Evolutionary conservation across 2,888 invertebrate species (phyloP).

Genomic region (Hirtodrosophila cameraria): DNA sequence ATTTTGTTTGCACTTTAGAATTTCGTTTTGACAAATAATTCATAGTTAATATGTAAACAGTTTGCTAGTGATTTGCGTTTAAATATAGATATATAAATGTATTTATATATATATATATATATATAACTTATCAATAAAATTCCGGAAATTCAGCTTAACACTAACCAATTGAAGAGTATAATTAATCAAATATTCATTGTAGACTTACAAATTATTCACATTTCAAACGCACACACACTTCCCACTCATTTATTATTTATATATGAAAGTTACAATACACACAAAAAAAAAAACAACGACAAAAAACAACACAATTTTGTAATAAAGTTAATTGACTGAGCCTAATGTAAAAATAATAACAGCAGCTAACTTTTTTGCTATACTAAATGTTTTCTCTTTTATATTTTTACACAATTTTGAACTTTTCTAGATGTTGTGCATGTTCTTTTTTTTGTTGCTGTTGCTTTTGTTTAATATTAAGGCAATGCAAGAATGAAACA

Average conservation of each 20-base stretch:
- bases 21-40: too few species aligned
- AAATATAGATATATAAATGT: too few species aligned
- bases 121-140: too few species aligned
- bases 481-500: constrained; percentile 21
- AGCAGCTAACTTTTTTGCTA: constrained; percentile 5
- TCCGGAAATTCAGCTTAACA: too few species aligned
- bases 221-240: constrained; percentile 10
- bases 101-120: too few species aligned
- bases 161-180: not conserved
- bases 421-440: not conserved
- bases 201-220: constrained; percentile 10
- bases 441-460: constrained; percentile 3
- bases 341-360: constrained; percentile 44
- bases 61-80: too few species aligned
- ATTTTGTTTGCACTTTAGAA: too few species aligned
- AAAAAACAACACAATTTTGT: too few species aligned
- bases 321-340: constrained; percentile 37
- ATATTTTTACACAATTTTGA: not conserved
- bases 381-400: constrained; percentile 1
- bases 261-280: not conserved
- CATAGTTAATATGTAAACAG: too few species aligned
- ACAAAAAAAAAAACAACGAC: not conserved
- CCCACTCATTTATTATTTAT: constrained; percentile 4
- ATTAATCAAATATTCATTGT: constrained; percentile 13
- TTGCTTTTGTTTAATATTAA: constrained; percentile 2